Conservation (phyloP, 2,113 vertebrate species). For the Mus pahari region DNA sequence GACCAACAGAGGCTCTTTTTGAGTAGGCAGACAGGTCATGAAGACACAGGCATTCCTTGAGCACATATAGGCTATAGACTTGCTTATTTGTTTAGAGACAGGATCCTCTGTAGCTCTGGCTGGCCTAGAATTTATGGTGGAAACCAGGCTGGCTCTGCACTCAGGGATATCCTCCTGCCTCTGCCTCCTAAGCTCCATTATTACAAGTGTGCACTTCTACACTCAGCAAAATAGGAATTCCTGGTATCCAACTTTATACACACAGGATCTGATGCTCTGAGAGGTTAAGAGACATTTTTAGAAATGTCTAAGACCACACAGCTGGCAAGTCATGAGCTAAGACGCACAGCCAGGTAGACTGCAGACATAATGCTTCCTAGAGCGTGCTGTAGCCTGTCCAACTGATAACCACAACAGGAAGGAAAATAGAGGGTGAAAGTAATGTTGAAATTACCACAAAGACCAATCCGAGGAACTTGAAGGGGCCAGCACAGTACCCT, state of each 20-base stretch:
- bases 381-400: neutral
- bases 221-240: neutral
- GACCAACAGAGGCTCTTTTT: neutral
- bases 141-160: neutral
- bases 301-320: conserved; percentile 24
- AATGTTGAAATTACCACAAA: neutral
- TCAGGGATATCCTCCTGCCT: neutral
- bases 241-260: neutral
- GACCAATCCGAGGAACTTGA: accelerated
- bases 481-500: neutral
- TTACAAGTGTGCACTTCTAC: neutral
- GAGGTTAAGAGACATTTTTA: neutral
- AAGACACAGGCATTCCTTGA: neutral
- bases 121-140: neutral
- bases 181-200: neutral
- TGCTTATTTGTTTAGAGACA: neutral
- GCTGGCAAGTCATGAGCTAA: neutral
- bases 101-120: neutral
- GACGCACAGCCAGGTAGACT: neutral
- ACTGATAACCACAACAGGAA: neutral
- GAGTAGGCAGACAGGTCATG: neutral
- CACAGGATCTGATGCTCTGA: neutral
- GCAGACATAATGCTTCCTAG: neutral
- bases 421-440: neutral
- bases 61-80: neutral